These are phyloP conservation scores for Cosmopolites sordidus DNA, from an alignment of 2,888 invertebrate species.

Conservation along the genomic window DNA sequence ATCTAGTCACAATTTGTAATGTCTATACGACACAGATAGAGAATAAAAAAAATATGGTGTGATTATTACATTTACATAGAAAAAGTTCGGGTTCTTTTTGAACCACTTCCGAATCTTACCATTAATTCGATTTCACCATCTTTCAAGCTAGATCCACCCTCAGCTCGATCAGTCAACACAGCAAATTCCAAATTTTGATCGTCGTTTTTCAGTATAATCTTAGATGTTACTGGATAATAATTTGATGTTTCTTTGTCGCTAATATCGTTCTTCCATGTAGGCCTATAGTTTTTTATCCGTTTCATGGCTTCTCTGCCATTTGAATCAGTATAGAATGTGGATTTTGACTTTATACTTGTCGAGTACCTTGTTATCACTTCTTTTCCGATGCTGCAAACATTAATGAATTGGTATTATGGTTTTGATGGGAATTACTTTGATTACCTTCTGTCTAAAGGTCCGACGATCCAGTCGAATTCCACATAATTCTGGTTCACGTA, in stretches of 20 bases:
- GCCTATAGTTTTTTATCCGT: constrained; percentile 55
- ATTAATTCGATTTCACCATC: constrained; percentile 60
- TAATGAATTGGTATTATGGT: neutral
- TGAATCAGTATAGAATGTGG: constrained; percentile 68
- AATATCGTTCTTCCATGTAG: constrained; percentile 33
- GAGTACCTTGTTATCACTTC: constrained; percentile 66
- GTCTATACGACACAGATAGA: too few relatives aligned
- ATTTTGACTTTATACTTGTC: constrained; percentile 42
- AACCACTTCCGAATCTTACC: too few relatives aligned
- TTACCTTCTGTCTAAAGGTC: constrained; percentile 65
- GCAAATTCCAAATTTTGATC: constrained; percentile 50
- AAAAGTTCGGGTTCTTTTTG: too few relatives aligned
- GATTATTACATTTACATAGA: too few relatives aligned
- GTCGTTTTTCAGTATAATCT: constrained; percentile 53
- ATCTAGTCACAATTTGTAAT: too few relatives aligned
- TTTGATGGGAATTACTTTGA: too few relatives aligned
- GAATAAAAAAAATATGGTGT: too few relatives aligned
- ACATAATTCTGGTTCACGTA: constrained; percentile 57
- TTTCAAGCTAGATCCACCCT: constrained; percentile 57
- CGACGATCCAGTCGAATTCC: constrained; percentile 73
- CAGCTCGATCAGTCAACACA: constrained; percentile 56
- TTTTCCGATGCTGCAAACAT: constrained; percentile 50
- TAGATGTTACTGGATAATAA: constrained; percentile 70
- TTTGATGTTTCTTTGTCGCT: constrained; percentile 60
- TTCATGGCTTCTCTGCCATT: constrained; percentile 70